Base-by-base conservation (phyloP, 1,140 invertebrate species). In the Samia ricini region DNA sequence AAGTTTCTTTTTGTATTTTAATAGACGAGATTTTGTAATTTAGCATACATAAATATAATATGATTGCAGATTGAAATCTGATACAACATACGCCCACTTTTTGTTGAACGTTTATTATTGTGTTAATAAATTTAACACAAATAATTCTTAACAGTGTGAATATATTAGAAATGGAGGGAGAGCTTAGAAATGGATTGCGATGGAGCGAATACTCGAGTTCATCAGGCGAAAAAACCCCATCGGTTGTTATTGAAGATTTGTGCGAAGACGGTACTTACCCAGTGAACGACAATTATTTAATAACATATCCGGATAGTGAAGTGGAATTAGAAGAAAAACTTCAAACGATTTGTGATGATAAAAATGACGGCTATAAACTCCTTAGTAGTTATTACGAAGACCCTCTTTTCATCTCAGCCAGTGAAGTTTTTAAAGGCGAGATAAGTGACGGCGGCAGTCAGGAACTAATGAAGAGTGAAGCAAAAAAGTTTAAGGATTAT, bases 401-500 rank as follows among this genome's bases (percentile, higher is more conserved):
- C 52, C 82, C 82, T 60, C 74, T 77, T 66, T 77, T 76, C 67
- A 73, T 83, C 60, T 66, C 73, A 29, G 66, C 74, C 5, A 69
- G 61, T 18, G 67, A 85, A 85, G 80, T 85, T 83, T 83, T 79
- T 70, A 83, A 82, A 72, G 78, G 69, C 60, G 73, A 77, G 79
- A 78, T 84, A 80, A 81, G 64, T 76, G 75, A 79, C 65, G 71
- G 64, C 60, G 62, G 75, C 66, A 74, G 63, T 70, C 69, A 76
- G 60, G 80, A 82, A 74, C 67, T 77, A 83, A 84, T 83, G 77
- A 79, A 84, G 73, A 77, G 74, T 72, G 72, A 81, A 68, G 70
- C 76, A 69, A 79, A 83, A 81, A 86, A 83, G 66, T 79, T 83
- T 55, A 63, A 75, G 73, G 81, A 88, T 84, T 88, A 88, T 85